Base-by-base conservation (phyloP, 1,140 invertebrate species). In the Drosophila willistoni region DNA sequence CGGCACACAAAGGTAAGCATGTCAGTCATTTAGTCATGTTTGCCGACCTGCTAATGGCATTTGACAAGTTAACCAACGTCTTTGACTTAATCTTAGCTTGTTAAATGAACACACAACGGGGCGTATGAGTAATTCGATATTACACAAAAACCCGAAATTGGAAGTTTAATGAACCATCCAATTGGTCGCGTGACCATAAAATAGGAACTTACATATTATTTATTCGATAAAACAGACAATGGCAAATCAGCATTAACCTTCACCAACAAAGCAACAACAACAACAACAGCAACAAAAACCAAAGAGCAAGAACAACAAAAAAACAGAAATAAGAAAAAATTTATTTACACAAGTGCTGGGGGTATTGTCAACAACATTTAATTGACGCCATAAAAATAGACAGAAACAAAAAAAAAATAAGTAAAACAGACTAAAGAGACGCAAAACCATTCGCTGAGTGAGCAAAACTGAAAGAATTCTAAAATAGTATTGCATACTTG, bases 181-280 rank as follows among this genome's bases (percentile, higher is more conserved):
- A 47, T 51, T 51, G 44, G 44, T 51, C 44, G 44, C 44, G 44
- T 51, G 44, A 51, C 44, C 44, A 51, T 51, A 51, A 51, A 51
- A 51, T 51, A 51, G 44, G 44, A 51, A 51, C 44, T 51, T 51
- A 51, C 44, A 51, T 22, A 51, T 51, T 17, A 51, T 51, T 51
- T 51, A 5, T 51, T 47, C 44, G 17, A 17, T 14, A 51, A 51
- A 51, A 51, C 44, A 51, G 44, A 51, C 44, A 51, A 51, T 51
- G 44, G 44, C 44, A 51, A 51, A 51, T 51, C 44, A 51, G 44
- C 44, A 22, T 51, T 51, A 51, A 51, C 44, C 44, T 51, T 51
- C 44, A 19, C 44, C 9, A 51, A 39, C 36, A 51, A 51, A 51
- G 9, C 17, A 51, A 51, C 14, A 22, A 51, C 14, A 19, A 17